Percentiles rank a stretch among this genome's conserved stretches.
Conservation (phyloP, 2,797 vertebrate genomes). For the Pogonophryne albipinna region DNA sequence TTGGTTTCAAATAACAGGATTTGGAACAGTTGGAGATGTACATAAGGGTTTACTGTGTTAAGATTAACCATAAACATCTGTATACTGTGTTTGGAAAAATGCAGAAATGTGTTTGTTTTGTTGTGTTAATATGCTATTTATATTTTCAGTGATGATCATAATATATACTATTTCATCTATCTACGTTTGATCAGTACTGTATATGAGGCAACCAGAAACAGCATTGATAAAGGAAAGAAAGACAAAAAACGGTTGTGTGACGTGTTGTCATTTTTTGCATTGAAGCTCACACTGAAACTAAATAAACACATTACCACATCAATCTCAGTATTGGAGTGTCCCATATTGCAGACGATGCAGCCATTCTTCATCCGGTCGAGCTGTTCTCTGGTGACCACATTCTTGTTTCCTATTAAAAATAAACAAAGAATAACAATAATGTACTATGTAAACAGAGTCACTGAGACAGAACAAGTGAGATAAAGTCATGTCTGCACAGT, state of each 20-base stretch:
- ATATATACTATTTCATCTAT: not conserved
- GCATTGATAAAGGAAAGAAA: not conserved
- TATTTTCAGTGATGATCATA: not conserved
- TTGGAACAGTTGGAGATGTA: not conserved
- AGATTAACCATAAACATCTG: not conserved
- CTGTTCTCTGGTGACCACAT: constrained; percentile 96
- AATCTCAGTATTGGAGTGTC: constrained; percentile 98
- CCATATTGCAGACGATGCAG: constrained; percentile 99
- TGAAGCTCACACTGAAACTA: not conserved
- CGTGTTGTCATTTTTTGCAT: not conserved
- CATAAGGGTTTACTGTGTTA: not conserved
- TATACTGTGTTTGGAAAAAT: not conserved
- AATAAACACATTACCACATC: constrained; percentile 89
- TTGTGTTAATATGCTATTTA: not conserved
- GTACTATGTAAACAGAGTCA: constrained; percentile 2
- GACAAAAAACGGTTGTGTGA: not conserved
- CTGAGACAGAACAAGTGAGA: not conserved
- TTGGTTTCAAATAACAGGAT: constrained; percentile 5
- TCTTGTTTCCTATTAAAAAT: constrained; percentile 92
- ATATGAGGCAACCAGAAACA: not conserved
- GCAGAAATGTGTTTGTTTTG: not conserved
- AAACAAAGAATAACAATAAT: not conserved
- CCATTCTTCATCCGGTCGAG: constrained; percentile 98
- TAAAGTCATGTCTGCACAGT: not conserved
- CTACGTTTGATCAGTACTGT: not conserved